Base-by-base conservation (phyloP, 2,113 vertebrate species). In the Acrocephalus kingi region DNA sequence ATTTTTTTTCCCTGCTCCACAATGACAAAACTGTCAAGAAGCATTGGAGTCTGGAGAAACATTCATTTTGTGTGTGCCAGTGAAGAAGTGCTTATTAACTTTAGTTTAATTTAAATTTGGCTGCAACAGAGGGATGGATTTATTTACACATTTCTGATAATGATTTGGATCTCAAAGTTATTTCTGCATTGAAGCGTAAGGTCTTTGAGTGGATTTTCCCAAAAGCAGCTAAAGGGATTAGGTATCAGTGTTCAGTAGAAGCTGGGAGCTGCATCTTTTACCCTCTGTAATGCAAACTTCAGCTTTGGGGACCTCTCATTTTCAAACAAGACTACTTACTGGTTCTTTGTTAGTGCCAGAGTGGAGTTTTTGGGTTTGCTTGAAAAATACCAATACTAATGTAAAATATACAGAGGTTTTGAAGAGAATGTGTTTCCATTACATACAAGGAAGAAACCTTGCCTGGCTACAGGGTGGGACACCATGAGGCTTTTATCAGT, bases 91-190 rank as follows among this genome's bases (percentile, higher is more conserved):
- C 81, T 81, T 92, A 68, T 85, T 95, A 87, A 49, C 62, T 72
- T 91, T 41, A 64, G 83, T 82, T 94, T 86, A 84, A 91, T 95
- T 94, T 86, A 79, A 94, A 94, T 91, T 45, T 77, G 78, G 88
- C 84, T 84, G 71, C 67, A 69, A 63, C 31, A 84, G 91, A 79
- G 78, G 48, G 49, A 74, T 87, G 55, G 56, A 68, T 87, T 94
- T 94, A 86, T 96, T 96, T 94, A 78, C 91, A 91, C 71, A 76
- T 74, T 91, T 77, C 58, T 90, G 79, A 91, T 93, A 88, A 86
- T 31, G 3, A 68, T 84, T 94, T 90, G 35, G 91, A 91, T 75
- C 54, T 54, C 41, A 31, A 75, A 67, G 43, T 52, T 94, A 63
- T 82, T 96, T 96, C 66, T 84, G 71, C 64, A 39, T 27, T 67